Evolutionary conservation across 2,113 vertebrate genomes (phyloP), one percentile per base, ranked within the genome.

Genomic region (Mobula birostris): DNA sequence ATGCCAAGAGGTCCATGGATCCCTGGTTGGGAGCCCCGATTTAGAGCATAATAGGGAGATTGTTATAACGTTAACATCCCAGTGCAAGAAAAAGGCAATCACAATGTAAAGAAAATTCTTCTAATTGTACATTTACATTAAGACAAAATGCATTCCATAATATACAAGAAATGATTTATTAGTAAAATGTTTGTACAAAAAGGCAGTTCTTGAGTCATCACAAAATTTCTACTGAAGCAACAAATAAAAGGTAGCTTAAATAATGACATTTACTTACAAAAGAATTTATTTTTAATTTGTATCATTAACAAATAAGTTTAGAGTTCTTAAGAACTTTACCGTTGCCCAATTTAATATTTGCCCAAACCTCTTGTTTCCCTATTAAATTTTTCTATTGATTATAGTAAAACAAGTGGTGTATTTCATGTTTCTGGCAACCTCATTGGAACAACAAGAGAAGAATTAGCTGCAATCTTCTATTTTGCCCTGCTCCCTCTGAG

Each of bases 51-150:
- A 56, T 58, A n/a, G 56, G 58, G 83, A 63, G 12, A 12, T 27
- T 88, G 56, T 58, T 63, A 27, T 15, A 4, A 27, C 61, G 2
- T 24, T 61, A 88, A 63, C 29, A 2, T 7, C 80, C 27, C 83
- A 61, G 56, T 87, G 27, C 8, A 87, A 63, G 21, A n/a, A 87
- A 0, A 14, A 70, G 4, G 5, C 56, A n/a, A 27, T n/a, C 83
- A 58, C 12, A n/a, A 63, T 88, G 27, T 24, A 88, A 87, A 27
- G 36, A 21, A 85, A 88, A n/a, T 63, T 8, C 12, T 29, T 63
- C 61, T 87, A 85, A 87, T 87, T 87, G 24, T 87, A 87, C 56
- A 29, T n/a, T 87, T 87, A 63, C 7, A n/a, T 14, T n/a, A 85
- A 85, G 7, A 63, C 27, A 27, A n/a, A 48, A 29, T 2, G 61